Evolutionary conservation across 2,113 vertebrate species (phyloP).

Genomic region (Desmodus rotundus): DNA sequence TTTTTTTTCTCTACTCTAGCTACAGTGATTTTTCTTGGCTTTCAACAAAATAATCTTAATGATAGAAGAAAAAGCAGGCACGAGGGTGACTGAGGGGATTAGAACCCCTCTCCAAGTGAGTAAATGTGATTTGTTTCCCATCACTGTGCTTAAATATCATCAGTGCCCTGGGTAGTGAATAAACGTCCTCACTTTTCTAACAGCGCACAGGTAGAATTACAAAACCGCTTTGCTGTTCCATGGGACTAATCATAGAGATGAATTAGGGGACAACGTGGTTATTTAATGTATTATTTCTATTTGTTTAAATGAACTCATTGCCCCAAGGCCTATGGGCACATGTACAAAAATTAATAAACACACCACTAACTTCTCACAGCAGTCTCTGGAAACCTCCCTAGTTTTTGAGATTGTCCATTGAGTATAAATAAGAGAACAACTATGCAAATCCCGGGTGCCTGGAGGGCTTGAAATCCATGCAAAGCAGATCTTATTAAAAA

Average conservation of each 20-base stretch:
- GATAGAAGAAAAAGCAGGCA: neutral
- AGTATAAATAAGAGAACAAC: slow-evolving; percentile 51
- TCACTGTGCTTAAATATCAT: neutral
- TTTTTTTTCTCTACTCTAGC: neutral
- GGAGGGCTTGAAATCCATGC: slow-evolving; percentile 49
- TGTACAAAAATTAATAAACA: slow-evolving; percentile 68
- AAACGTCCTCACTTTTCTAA: neutral
- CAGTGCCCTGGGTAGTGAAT: neutral
- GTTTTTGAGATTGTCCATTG: slow-evolving; percentile 55
- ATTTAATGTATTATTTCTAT: slow-evolving; percentile 61
- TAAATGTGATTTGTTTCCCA: neutral
- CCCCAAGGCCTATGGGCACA: slow-evolving; percentile 52
- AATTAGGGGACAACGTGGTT: slow-evolving; percentile 21
- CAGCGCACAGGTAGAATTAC: neutral
- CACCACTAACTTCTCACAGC: slow-evolving; percentile 50
- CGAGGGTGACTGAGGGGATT: neutral
- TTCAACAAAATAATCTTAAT: neutral
- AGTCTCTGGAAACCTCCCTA: slow-evolving; percentile 35
- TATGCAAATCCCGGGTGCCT: slow-evolving; percentile 39
- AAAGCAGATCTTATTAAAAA: slow-evolving; percentile 66
- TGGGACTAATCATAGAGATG: slow-evolving; percentile 38
- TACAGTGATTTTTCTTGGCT: neutral
- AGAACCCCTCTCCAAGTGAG: slow-evolving; percentile 33
- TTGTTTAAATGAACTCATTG: slow-evolving; percentile 67
- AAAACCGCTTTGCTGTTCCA: neutral